Evolutionary conservation across 1,140 invertebrate species (phyloP), one percentile per base, ranked within the genome.

Genomic region (Tetragonula clypearis): DNA sequence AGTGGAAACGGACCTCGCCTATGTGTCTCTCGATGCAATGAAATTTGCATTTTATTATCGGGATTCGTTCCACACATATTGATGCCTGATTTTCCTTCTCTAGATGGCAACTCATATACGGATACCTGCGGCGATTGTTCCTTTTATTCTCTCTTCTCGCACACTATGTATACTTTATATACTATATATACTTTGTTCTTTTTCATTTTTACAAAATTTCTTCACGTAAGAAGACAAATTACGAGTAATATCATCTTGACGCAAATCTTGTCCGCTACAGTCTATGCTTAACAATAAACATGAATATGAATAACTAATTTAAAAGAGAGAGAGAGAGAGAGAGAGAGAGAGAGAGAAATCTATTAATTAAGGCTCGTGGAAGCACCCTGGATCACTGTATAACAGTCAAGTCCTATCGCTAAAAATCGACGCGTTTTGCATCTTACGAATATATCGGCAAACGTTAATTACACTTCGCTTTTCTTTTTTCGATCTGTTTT

Each of bases 381-480:
- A 95, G 94, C 94, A 94, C 94, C 93, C 91, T 94, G 92, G 93
- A 93, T 94, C 87, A 92, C 90, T 93, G 90, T 87, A 75, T 89
- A 79, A 89, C 84, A 88, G 78, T 87, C 80, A 85, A 82, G 62
- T 65, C 49, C 49, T 82, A 89, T 72, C 58, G 58, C 85, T 79
- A 69, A 65, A 58, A 78, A 69, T 82, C 75, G 19, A 88, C 23
- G 62, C 86, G 68, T 58, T 71, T 79, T 55, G 55, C 53, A 14
- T 75, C n/a, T 90, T 74, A 62, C 72, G 35, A 65, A 21, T 76
- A 62, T 19, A 14, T 6, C 5, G 5, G 6, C 15, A 55, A 49
- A n/a, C 62, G 41, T 1, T 71, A 53, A n/a, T 62, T 81, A 79
- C 8, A 49, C 41, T 49, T 49, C 6, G 41, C 35, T 23, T 35